Percentiles rank a stretch among this genome's conserved stretches.
phyloP scores from a whole-genome alignment of 1,140 invertebrate genomes.

The Danaus plexippus region DNA sequence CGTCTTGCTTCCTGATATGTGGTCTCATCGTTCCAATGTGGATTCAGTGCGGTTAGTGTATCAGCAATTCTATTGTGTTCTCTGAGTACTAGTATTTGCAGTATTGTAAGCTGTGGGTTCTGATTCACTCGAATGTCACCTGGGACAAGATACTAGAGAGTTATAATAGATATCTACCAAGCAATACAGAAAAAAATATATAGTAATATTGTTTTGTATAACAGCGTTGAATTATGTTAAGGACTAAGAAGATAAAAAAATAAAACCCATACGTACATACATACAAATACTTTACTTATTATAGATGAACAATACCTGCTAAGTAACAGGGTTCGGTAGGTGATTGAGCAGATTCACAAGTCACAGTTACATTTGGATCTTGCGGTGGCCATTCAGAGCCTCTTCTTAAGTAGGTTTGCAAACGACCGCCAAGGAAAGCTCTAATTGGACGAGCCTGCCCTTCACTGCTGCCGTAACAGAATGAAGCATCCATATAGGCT shows the following conservation, averaged over 20 bases:
- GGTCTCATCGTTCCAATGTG: slow-evolving; percentile 89
- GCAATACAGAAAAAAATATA: no score
- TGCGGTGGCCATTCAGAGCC: slow-evolving; percentile 80
- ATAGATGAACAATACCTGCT: slow-evolving; percentile 66
- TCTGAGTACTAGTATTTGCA: slow-evolving; percentile 88
- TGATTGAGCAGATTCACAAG: slow-evolving; percentile 74
- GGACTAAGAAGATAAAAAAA: no score
- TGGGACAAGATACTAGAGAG: slow-evolving; percentile 26
- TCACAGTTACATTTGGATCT: slow-evolving; percentile 76
- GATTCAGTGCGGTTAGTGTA: slow-evolving; percentile 81
- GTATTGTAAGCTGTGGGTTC: slow-evolving; percentile 82
- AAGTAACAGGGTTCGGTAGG: slow-evolving; percentile 79
- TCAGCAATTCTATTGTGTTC: slow-evolving; percentile 93
- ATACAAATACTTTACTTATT: no score
- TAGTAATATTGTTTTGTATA: no score
- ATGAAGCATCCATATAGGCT: slow-evolving; percentile 86
- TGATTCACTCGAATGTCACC: slow-evolving; percentile 92
- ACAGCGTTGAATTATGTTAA: no score
- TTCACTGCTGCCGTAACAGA: slow-evolving; percentile 85
- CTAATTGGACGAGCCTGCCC: slow-evolving; percentile 76
- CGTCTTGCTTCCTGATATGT: slow-evolving; percentile 89
- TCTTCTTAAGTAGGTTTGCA: slow-evolving; percentile 74
- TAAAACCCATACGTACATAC: no score
- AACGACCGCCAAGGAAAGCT: slow-evolving; percentile 76
- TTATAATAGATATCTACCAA: neutral